Base-by-base conservation (phyloP, 2,113 vertebrate genomes). In the Petrocephalus zakoni region DNA sequence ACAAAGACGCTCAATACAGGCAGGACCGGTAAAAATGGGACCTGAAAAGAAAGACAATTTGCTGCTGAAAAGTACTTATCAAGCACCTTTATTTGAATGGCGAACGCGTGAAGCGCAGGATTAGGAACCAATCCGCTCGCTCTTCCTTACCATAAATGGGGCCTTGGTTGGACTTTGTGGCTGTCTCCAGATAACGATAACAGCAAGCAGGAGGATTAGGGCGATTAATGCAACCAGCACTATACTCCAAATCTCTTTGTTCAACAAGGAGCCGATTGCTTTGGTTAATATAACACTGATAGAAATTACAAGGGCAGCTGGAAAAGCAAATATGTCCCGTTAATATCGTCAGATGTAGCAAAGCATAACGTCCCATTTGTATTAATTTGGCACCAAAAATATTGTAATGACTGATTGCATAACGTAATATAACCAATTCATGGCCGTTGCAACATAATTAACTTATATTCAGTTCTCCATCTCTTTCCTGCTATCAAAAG, bases 1-100 rank as follows among this genome's bases (percentile, higher is more conserved):
- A 95, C 91, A 51, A 95, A 92, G 64, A 96, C 91, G 87, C 97
- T 97, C 86, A 96, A 51, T 49, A 97, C 52, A 0, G 96, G 97
- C 89, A 97, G 92, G 55, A 94, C 92, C 42, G 97, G 97, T 42
- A 97, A 88, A 17, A 95, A 96, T 1, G 97, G 97, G 64, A 97
- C 97, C 97, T 98, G 88, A 25, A 84, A 56, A 46, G 88, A 13
- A 52, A 90, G 0, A 19, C 17, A 29, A 64, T 87, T 86, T 17
- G 3, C 8, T 55, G n/a, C 6, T 61, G 55, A 2, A 19, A 58
- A 47, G 58, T 7, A 22, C 21, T 4, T 17, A 61, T 42, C 4
- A 8, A 19, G 42, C 58, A 34, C 1, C 2, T 86, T 4, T 85
- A 25, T 47, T 15, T n/a, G 34, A 19, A n/a, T 61, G 10, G 5